Evolutionary conservation across 2,888 invertebrate genomes (phyloP), one percentile per base, ranked within the genome.

Genomic region (Aproaerema taeniolella): DNA sequence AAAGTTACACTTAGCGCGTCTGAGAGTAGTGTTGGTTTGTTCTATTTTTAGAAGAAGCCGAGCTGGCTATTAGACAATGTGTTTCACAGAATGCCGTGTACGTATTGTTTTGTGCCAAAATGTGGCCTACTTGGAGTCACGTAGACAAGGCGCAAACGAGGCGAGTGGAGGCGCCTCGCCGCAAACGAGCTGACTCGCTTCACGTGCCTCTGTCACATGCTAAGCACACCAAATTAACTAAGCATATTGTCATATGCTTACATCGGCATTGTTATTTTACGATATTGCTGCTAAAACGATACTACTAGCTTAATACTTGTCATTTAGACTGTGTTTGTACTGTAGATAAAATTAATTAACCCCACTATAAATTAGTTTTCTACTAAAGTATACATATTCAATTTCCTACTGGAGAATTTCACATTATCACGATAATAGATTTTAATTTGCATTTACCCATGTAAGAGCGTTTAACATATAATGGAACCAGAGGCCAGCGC

Each of bases 81-180:
- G 7, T 28, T 28, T 20, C 9, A 14, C 14, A 30, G 30, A 30
- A 8, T 12, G 30, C 14, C 12, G 14, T 8, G 30, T 9, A n/a
- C n/a, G n/a, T n/a, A n/a, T n/a, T n/a, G n/a, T n/a, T n/a, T n/a
- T n/a, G n/a, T n/a, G n/a, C n/a, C n/a, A n/a, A n/a, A n/a, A n/a
- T n/a, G n/a, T 52, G 62, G 66, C 69, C 66, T 66, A 64, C 66
- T 71, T 69, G 62, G 58, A 54, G 69, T 69, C 72, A 71, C 72
- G 68, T 71, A 63, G 58, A 33, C 42, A 47, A 58, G 55, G 55
- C 60, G 53, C 68, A 66, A 69, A 71, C 68, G 67, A 67, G 61
- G 24, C 35, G 42, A 33, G 15, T 52, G 53, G 64, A 67, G 61
- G 30, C 36, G 42, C 17, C 11, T 52, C 53, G 53, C 54, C 57